Conservation (phyloP, 2,888 invertebrate genomes). For the Rhynchonema sp. region DNA sequence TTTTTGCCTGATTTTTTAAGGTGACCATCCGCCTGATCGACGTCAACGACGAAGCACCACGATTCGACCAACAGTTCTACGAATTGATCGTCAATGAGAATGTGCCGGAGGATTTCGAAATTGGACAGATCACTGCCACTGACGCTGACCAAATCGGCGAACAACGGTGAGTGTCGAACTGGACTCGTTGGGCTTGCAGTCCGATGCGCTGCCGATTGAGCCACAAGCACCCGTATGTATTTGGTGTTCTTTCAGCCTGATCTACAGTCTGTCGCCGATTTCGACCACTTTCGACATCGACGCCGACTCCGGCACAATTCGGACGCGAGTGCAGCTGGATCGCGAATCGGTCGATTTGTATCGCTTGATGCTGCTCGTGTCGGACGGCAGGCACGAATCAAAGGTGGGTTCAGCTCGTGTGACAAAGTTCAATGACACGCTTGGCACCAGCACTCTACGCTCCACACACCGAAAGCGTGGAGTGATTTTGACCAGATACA, state of each 20-base stretch:
- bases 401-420: neutral
- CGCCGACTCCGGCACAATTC: slow-evolving; percentile 52
- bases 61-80: slow-evolving; percentile 51
- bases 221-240: too few relatives aligned
- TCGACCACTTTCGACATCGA: slow-evolving; percentile 50
- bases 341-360: neutral
- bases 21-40: slow-evolving; percentile 66
- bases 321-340: slow-evolving; percentile 29
- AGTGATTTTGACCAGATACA: too few relatives aligned
- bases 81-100: slow-evolving; percentile 63
- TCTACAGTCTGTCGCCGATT: slow-evolving; percentile 38
- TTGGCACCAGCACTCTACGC: neutral
- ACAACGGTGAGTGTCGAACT: too few relatives aligned
- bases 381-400: neutral
- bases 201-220: too few relatives aligned
- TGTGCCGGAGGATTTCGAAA: slow-evolving; percentile 54
- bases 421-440: neutral
- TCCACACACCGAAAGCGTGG: too few relatives aligned
- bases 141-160: slow-evolving; percentile 68
- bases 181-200: neutral
- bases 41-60: slow-evolving; percentile 84
- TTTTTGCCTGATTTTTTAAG: neutral
- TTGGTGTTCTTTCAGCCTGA: slow-evolving; percentile 57
- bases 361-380: neutral
- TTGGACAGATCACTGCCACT: slow-evolving; percentile 54